phyloP scores from a whole-genome alignment of 2,888 invertebrate species.

The Nipponacmea schrenckii region DNA sequence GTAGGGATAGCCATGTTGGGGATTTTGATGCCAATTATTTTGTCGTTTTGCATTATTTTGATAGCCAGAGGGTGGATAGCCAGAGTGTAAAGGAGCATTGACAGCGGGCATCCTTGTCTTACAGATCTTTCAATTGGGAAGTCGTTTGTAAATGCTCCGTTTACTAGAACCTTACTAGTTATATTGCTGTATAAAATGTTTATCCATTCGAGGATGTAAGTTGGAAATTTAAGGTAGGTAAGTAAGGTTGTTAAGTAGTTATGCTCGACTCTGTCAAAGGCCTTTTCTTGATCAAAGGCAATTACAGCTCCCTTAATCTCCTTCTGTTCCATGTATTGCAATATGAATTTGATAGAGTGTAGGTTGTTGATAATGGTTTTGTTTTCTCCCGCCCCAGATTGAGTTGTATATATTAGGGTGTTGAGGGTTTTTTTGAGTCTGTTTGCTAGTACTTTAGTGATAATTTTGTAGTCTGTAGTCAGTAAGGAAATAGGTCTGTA shows the following conservation, averaged over 20 bases:
- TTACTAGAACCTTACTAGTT: background rate
- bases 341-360: background rate
- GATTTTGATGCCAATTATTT: background rate
- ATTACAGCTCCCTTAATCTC: background rate
- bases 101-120: background rate
- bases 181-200: background rate
- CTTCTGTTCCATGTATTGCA: background rate
- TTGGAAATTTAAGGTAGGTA: background rate
- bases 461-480: background rate
- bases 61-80: background rate
- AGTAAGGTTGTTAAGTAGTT: background rate
- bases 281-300: slow-evolving; percentile 1
- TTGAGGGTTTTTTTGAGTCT: background rate
- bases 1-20: background rate
- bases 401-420: background rate
- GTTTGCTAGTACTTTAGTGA: background rate
- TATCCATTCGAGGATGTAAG: background rate
- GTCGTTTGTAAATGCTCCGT: background rate
- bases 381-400: background rate
- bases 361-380: background rate
- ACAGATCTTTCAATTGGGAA: background rate
- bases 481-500: background rate
- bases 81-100: background rate
- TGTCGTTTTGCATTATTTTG: background rate
- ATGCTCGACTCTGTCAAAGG: background rate